Evolutionary conservation across 2,888 invertebrate species (phyloP).

Genomic region (Peribatodes rhomboidaria): DNA sequence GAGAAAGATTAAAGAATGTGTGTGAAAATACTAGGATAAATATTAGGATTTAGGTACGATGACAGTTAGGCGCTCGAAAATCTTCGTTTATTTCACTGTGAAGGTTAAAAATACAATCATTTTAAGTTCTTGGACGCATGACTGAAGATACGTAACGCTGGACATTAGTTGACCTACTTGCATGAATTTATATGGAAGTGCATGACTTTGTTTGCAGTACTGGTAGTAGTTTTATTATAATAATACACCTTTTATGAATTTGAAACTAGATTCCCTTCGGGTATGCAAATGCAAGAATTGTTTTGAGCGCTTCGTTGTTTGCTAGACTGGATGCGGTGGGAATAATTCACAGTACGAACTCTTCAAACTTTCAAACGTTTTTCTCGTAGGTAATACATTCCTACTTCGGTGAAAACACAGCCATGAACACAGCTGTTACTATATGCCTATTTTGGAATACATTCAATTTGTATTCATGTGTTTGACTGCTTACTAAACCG

Average conservation of each 20-base stretch:
- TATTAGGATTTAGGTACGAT: no score
- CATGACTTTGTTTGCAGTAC: no score
- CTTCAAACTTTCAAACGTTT: conserved; percentile 57
- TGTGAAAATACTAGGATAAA: no score
- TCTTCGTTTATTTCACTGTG: no score
- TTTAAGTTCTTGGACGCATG: no score
- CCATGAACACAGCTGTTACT: conserved; percentile 10
- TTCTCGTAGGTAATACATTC: conserved; percentile 48
- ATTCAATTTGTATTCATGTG: not conserved
- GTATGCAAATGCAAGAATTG: conserved; percentile 61
- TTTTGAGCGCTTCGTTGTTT: conserved; percentile 57
- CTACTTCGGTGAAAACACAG: not conserved
- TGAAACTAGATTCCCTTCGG: conserved; percentile 57
- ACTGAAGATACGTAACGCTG: no score
- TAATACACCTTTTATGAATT: conserved; percentile 60
- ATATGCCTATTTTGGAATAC: not conserved
- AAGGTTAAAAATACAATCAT: no score
- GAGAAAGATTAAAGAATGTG: conserved; percentile 56
- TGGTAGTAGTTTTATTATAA: not conserved
- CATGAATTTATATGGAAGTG: no score
- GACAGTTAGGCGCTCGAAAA: no score
- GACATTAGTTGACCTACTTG: no score
- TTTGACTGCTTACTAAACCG: not conserved
- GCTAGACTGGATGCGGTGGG: conserved; percentile 51
- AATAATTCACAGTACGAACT: conserved; percentile 61